Evolutionary conservation across 2,113 vertebrate species (phyloP).

Genomic region (Poeciliopsis retropinna): DNA sequence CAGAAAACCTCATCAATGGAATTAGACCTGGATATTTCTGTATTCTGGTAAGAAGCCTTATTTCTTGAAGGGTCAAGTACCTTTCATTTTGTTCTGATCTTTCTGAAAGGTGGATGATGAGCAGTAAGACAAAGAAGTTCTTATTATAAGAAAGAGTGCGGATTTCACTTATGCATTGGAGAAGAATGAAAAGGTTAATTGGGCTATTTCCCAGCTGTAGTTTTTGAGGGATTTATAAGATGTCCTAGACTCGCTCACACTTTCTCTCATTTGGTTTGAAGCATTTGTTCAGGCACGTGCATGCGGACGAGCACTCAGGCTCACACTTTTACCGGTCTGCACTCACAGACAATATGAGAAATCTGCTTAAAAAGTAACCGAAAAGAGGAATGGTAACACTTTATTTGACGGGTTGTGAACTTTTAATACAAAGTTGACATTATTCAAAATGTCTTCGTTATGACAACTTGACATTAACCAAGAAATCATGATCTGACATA

Average conservation of each 20-base stretch:
- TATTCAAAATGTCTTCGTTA: too few relatives aligned
- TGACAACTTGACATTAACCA: too few relatives aligned
- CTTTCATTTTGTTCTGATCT: conserved; percentile 56
- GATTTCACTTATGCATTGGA: conserved; percentile 75
- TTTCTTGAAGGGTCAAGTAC: conserved; percentile 58
- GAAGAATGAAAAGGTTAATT: conserved; percentile 86
- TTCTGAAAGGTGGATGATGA: conserved; percentile 34
- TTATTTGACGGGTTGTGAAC: too few relatives aligned
- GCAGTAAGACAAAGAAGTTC: conserved; percentile 59
- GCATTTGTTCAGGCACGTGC: conserved; percentile 36
- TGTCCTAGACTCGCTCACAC: conserved; percentile 64
- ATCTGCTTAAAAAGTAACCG: neutral
- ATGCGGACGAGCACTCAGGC: conserved; percentile 15
- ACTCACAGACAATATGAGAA: neutral
- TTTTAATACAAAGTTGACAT: too few relatives aligned
- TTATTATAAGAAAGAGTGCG: conserved; percentile 68
- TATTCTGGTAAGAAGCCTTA: conserved; percentile 44
- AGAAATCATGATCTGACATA: too few relatives aligned
- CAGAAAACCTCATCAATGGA: conserved; percentile 58
- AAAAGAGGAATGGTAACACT: neutral
- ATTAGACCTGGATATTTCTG: conserved; percentile 68
- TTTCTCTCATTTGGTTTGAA: conserved; percentile 60
- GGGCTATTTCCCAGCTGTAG: conserved; percentile 82
- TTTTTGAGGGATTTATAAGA: conserved; percentile 84
- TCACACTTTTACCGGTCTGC: conserved; percentile 16